A percentile compares a stretch with the other conserved stretches of the same genome.
phyloP scores from a whole-genome alignment of 2,113 vertebrate genomes.

The Cyrtonyx montezumae region DNA sequence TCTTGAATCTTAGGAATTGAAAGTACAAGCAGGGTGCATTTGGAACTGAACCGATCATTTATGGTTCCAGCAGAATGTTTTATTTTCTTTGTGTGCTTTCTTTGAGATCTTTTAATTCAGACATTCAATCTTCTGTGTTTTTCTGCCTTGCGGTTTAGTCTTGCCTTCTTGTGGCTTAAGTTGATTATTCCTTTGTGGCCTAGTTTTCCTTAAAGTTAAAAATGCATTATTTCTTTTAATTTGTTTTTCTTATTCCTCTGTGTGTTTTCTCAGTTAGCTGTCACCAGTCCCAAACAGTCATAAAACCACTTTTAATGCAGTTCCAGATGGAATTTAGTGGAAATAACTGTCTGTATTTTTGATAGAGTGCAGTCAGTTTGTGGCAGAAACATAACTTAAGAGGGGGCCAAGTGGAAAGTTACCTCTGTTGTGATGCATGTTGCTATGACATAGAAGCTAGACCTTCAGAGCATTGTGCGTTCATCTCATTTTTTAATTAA shows the following conservation, averaged over 20 bases:
- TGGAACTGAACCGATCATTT: not conserved
- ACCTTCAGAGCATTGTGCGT: not conserved
- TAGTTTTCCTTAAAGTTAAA: constrained; percentile 36
- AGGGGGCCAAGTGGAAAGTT: not conserved
- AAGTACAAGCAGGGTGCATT: not conserved
- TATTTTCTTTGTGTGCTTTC: not conserved
- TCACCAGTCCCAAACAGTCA: not conserved
- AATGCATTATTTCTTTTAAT: not conserved
- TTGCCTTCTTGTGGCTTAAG: constrained; percentile 27
- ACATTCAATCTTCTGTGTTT: not conserved
- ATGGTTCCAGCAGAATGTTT: not conserved
- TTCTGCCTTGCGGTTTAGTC: not conserved
- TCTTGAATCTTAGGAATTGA: not conserved
- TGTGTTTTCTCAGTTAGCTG: not conserved
- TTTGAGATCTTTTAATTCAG: constrained; percentile 10
- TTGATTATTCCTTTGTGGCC: constrained; percentile 46
- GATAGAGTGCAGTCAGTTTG: not conserved
- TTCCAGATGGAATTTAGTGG: not conserved
- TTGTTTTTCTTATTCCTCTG: not conserved
- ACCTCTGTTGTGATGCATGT: not conserved
- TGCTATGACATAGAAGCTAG: not conserved
- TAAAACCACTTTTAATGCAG: not conserved
- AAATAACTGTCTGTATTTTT: not conserved
- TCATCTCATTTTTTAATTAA: constrained; percentile 48
- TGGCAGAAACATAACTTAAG: not conserved